Evolutionary conservation across 2,113 vertebrate species (phyloP).

Genomic region (Peromyscus californicus): DNA sequence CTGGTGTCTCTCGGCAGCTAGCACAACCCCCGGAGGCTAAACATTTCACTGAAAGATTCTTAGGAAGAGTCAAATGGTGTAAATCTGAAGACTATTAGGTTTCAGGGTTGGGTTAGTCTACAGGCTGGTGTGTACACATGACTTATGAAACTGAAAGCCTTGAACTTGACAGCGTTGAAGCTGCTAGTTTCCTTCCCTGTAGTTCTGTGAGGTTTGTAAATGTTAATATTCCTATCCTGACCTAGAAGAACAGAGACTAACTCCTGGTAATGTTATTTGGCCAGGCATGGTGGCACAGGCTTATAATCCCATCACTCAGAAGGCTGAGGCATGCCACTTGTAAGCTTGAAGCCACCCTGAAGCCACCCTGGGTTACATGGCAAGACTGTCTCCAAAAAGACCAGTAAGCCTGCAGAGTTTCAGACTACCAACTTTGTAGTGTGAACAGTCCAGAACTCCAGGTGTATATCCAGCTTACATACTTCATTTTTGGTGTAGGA

Average conservation of each 20-base stretch:
- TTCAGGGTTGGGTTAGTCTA: not conserved
- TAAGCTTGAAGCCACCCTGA: not conserved
- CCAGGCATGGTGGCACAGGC: not conserved
- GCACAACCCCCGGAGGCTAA: not conserved
- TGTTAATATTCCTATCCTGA: not conserved
- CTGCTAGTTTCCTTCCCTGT: slow-evolving; percentile 21
- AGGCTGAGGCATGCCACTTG: not conserved
- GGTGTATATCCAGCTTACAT: not conserved
- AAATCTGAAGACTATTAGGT: not conserved
- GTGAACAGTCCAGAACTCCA: not conserved
- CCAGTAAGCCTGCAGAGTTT: not conserved
- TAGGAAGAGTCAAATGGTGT: not conserved
- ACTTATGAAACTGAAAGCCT: slow-evolving; percentile 28
- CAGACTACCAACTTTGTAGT: not conserved
- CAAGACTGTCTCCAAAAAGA: not conserved
- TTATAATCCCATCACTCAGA: not conserved
- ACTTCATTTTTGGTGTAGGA: not conserved
- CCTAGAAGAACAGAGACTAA: slow-evolving; percentile 41
- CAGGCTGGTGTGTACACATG: not conserved
- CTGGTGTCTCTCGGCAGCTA: not conserved
- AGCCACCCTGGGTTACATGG: not conserved
- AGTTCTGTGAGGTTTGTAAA: not conserved
- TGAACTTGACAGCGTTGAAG: not conserved
- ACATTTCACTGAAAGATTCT: not conserved
- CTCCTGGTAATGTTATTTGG: slow-evolving; percentile 35